Base-by-base conservation (phyloP, 2,113 vertebrate species). In the Miniopterus natalensis region DNA sequence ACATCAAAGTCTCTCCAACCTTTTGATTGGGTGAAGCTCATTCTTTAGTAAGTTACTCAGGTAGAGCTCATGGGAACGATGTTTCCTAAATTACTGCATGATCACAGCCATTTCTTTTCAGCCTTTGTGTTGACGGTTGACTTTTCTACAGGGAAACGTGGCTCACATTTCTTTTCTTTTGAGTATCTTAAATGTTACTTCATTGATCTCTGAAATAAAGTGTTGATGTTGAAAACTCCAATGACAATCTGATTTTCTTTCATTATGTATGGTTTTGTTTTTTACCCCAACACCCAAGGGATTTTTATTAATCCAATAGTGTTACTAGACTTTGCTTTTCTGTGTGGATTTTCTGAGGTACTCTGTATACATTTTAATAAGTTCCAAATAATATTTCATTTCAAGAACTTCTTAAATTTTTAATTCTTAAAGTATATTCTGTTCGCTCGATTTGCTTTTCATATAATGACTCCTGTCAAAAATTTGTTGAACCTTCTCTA, bases 111-210 rank as follows among this genome's bases (percentile, higher is more conserved):
- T 65, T 70, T 75, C 40, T 93, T 75, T 65, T 42, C 27, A 29
- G 25, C 23, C 45, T 95, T 75, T 83, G 36, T 61, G 45, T 12
- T 87, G 23, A 73, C n/a, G 80, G 40, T 55, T 36, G 23, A 49
- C 81, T 90, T 90, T 51, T 51, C 29, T 81, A 57, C 36, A 42
- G 70, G 36, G 53, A 93, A 93, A 86, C 40, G 17, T 55, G 31
- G 18, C 45, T 92, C 45, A 53, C 21, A 29, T 83, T 93, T 90
- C 68, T 31, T 78, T 80, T 68, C 74, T 49, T 84, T 65, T 73
- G n/a, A 55, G 45, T 23, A 49, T 31, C 51, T 84, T 83, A 92
- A 95, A 75, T 47, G 15, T 45, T 85, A 55, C 18, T 86, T 73
- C 47, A 27, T 40, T 80, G 23, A 90, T 81, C 59, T 95, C 25